Evolutionary conservation across 2,113 vertebrate genomes (phyloP).

Genomic region (Etheostoma spectabile): DNA sequence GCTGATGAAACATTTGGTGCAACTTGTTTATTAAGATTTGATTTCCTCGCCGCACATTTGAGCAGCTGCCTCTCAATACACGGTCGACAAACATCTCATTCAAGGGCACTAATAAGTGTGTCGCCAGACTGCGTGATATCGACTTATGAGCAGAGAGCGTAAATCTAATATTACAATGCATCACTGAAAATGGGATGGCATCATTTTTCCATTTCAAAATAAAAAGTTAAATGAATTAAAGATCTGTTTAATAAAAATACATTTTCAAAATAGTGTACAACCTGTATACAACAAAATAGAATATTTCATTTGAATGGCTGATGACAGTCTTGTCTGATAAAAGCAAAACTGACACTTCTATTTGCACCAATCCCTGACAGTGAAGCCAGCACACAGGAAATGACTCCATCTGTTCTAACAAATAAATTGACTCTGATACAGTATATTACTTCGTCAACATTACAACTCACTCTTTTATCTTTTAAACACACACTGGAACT

Average conservation of each 20-base stretch:
- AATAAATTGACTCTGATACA: conserved; percentile 49
- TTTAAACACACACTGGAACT: conserved; percentile 65
- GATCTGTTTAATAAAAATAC: not conserved
- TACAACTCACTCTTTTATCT: conserved; percentile 64
- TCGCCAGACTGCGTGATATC: conserved; percentile 16
- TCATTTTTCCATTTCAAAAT: not conserved
- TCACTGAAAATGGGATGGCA: not conserved
- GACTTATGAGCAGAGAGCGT: conserved; percentile 27
- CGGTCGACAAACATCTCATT: conserved; percentile 59
- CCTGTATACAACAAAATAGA: not conserved
- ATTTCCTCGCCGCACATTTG: conserved; percentile 56
- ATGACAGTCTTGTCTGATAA: not conserved
- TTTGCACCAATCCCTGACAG: no score
- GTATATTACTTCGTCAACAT: conserved; percentile 66
- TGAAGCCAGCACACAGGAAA: conserved; percentile 19
- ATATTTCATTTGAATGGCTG: not conserved
- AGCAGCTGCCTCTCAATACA: conserved; percentile 71
- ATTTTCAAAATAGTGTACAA: not conserved
- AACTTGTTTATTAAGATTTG: conserved; percentile 78
- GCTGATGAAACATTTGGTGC: conserved; percentile 76
- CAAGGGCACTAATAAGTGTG: conserved; percentile 56
- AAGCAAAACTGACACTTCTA: not conserved
- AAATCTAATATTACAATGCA: conserved; percentile 2
- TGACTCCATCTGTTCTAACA: conserved; percentile 51
- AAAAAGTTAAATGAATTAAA: not conserved